Conservation (phyloP, 2,888 invertebrate genomes). For the Diarsia dahlii region DNA sequence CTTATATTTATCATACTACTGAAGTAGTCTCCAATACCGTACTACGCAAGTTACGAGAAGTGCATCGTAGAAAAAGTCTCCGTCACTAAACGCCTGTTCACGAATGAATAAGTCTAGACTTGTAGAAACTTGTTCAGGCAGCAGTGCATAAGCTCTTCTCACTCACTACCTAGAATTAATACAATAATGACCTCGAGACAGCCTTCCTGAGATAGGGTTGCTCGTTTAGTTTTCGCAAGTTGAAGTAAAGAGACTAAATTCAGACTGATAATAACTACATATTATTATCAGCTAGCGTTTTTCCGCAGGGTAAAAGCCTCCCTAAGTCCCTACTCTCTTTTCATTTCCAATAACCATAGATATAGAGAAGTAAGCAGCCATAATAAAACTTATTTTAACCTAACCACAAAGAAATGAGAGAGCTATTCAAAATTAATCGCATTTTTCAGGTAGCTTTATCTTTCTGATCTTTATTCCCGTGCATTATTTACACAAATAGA, state of each 20-base stretch:
- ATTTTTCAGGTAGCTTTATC: constrained; percentile 30
- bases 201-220: background rate
- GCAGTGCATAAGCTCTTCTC: background rate
- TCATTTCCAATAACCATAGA: too few species aligned
- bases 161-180: constrained; percentile 15
- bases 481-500: constrained; percentile 54
- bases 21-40: background rate
- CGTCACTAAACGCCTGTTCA: constrained; percentile 16
- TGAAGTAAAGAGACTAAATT: background rate
- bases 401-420: background rate
- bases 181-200: constrained; percentile 12
- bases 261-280: background rate
- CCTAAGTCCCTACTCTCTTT: too few species aligned
- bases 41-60: background rate
- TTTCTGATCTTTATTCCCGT: constrained; percentile 37
- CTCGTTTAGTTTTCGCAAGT: background rate
- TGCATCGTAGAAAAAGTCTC: background rate
- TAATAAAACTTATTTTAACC: background rate
- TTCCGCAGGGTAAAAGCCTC: too few species aligned
- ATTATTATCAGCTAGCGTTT: background rate
- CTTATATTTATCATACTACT: background rate
- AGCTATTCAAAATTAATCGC: constrained; percentile 12
- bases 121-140: constrained; percentile 51
- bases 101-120: constrained; percentile 41
- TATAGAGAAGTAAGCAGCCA: background rate